These are phyloP conservation scores for Nymphalis urticae DNA, from an alignment of 2,888 invertebrate genomes.

Conservation along the genomic window DNA sequence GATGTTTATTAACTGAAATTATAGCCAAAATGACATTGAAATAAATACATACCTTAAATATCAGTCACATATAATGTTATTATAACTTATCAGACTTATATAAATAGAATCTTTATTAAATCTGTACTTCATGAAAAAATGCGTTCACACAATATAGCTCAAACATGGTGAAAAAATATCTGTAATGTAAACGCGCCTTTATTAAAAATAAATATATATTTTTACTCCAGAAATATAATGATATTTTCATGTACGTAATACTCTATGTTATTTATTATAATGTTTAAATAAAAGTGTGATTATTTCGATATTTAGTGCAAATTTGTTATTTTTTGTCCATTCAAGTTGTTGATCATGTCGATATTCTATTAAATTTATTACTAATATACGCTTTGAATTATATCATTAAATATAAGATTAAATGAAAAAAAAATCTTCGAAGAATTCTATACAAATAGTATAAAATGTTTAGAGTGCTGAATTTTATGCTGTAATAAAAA, in stretches of 20 bases:
- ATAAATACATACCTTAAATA: not conserved
- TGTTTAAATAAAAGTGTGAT: slow-evolving; percentile 22
- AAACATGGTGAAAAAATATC: not conserved
- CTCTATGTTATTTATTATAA: slow-evolving; percentile 32
- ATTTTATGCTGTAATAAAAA: slow-evolving; percentile 9
- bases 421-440: slow-evolving; percentile 11
- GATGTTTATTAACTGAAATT: slow-evolving; percentile 1
- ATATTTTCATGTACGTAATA: slow-evolving; percentile 32
- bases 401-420: slow-evolving; percentile 15
- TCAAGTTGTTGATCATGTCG: slow-evolving; percentile 40
- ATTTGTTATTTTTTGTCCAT: slow-evolving; percentile 38
- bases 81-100: not conserved
- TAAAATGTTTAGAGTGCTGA: slow-evolving; percentile 1
- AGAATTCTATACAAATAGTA: not conserved
- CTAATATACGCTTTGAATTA: slow-evolving; percentile 25
- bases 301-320: slow-evolving; percentile 32
- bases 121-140: not conserved
- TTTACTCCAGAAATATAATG: slow-evolving; percentile 12
- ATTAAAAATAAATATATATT: slow-evolving; percentile 14
- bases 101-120: not conserved
- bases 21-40: slow-evolving; percentile 10
- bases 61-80: not conserved
- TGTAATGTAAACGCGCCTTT: slow-evolving; percentile 1
- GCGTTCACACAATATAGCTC: slow-evolving; percentile 4
- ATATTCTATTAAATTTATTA: slow-evolving; percentile 41